These are phyloP conservation scores for Riptortus pedestris DNA, from an alignment of 1,140 invertebrate species.

Conservation along the genomic window DNA sequence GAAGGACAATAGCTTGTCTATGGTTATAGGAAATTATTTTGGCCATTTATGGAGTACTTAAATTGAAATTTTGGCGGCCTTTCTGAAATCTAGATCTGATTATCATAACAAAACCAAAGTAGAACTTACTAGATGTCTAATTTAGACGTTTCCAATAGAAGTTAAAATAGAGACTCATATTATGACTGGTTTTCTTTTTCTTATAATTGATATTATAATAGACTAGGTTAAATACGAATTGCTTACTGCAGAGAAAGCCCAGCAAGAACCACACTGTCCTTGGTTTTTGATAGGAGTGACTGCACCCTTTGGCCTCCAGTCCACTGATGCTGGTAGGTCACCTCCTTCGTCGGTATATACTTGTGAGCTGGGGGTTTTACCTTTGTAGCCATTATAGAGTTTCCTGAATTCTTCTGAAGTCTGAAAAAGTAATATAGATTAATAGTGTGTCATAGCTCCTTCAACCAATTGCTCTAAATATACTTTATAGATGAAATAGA, in stretches of 20 bases:
- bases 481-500: background rate
- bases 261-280: constrained; percentile 62
- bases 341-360: constrained; percentile 37
- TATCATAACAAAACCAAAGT: no score
- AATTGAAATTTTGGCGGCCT: no score
- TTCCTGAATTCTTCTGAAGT: background rate
- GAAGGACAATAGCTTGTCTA: no score
- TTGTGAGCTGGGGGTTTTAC: background rate
- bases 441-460: background rate
- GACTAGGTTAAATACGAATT: no score
- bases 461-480: background rate
- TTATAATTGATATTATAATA: no score
- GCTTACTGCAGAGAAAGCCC: constrained; percentile 52
- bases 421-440: background rate
- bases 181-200: no score
- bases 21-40: no score
- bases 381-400: background rate
- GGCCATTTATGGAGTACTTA: no score
- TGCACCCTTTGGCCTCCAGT: constrained; percentile 79
- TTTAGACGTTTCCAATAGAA: no score
- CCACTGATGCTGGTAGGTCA: constrained; percentile 53
- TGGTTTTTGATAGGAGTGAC: constrained; percentile 91
- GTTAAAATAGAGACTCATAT: no score
- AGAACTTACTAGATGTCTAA: no score
- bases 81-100: no score